Base-by-base conservation (phyloP, 2,888 invertebrate genomes). In the Cheilosia vulpina region DNA sequence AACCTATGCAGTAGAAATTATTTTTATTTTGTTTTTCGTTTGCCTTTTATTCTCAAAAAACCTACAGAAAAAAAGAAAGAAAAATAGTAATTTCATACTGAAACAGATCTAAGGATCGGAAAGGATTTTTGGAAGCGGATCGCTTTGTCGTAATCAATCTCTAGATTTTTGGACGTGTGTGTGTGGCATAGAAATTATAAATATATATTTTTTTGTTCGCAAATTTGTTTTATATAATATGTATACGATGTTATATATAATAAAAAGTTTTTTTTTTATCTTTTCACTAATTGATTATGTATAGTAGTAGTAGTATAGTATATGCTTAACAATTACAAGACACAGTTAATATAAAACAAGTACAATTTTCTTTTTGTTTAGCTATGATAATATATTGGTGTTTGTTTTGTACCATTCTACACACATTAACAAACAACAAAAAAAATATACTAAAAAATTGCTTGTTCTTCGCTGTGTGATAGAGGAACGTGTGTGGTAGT, bases 251-350 rank as follows among this genome's bases (percentile, higher is more conserved):
- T 78, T 65, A 65, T 58, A 78, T 84, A 75, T 68, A 77, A 63
- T 72, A 81, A 72, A 80, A 58, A 52, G 38, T 62, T 78, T 63
- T 38, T 63, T 75, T 21, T 58, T n/a, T 17, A 43, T 47, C 21
- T 77, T 53, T 68, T 78, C 53, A 80, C 80, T 85, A 77, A 62
- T 85, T 76, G 80, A 72, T 85, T 85, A 85, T 85, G 84, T 81
- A 81, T 81, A 85, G 72, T 85, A 81, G 76, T 85, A 85, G 85
- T 72, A 81, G 60, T 76, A 68, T 75, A 84, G 73, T 80, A 75
- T 78, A 79, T 80, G 77, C 85, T 81, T 85, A 85, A 77, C 80
- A 85, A 68, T 85, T 81, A 85, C 85, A 85, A 85, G 81, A 85
- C 81, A 85, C 81, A 81, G 66, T 85, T 79, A 85, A 85, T 85